Evolutionary conservation across 92 coral and sea anemone genomes (phyloP).

Genomic region (Virgularia gustaviana): DNA sequence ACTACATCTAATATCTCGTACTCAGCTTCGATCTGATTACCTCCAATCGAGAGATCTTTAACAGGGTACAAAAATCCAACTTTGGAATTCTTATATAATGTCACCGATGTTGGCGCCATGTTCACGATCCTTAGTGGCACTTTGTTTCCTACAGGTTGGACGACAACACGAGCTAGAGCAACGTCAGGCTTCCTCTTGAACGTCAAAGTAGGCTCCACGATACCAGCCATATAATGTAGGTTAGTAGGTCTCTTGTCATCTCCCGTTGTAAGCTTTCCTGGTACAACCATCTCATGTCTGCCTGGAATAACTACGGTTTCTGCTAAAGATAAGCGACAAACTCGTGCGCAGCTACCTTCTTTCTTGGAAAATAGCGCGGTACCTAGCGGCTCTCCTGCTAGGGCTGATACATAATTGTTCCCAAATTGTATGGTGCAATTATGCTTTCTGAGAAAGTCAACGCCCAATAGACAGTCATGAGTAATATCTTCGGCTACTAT

Average conservation of each 20-base stretch:
- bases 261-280: neutral
- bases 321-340: constrained; percentile 5
- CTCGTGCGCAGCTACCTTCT: neutral
- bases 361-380: too few species aligned
- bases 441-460: constrained; percentile 35
- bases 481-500: constrained; percentile 49
- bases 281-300: neutral
- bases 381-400: neutral
- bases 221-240: neutral
- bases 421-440: constrained; percentile 41
- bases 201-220: neutral
- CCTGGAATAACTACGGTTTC: neutral
- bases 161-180: neutral
- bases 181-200: neutral
- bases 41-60: neutral
- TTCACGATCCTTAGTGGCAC: constrained; percentile 1
- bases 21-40: neutral
- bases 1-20: neutral
- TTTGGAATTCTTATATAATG: neutral
- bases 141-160: neutral
- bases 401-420: neutral
- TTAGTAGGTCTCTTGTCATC: neutral
- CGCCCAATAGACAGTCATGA: constrained; percentile 51
- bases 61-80: neutral
- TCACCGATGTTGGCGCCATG: neutral